Base-by-base conservation (phyloP, 2,113 vertebrate species). In the Labeo catla region DNA sequence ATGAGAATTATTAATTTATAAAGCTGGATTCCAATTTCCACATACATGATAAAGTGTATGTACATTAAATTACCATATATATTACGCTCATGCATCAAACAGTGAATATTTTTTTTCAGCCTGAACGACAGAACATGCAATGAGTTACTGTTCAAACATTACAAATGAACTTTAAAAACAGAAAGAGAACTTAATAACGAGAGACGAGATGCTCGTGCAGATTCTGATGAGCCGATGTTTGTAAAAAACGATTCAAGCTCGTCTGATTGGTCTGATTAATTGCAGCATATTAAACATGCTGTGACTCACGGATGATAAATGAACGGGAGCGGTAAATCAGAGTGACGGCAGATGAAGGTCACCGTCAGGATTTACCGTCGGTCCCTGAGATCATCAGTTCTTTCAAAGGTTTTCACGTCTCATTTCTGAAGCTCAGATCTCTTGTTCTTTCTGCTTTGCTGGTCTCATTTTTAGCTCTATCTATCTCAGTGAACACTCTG, bases 31-130 rank as follows among this genome's bases (percentile, higher is more conserved):
- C 72, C 21, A 74, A 47, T 74, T 28, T 76, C 11, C 72, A 76
- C 45, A 49, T 49, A 49, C 6, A 23, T 76, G 73, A 76, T 76
- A 50, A 50, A 76, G 47, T 50, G 73, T 15, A 23, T 76, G 45
- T 76, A 15, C 19, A 50, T 66, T 66, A 68, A 50, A 82, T 82
- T 49, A 82, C 21, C 80, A 82, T 50, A 45, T n/a, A 50, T 82
- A 66, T 66, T 43, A 72, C 1, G 4, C 68, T 72, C 16, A 10
- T 72, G 39, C 68, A 72, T 72, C 68, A 72, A 11, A 72, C 68
- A 10, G 66, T 8, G 66, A 70, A 39, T 39, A 36, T 68, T 61
- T 68, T 28, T 36, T 28, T 28, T 28, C 28, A 28, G 13, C 65
- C 65, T 68, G 34, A 70, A 9, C 8, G 1, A 4, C 16, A 43